Conservation (phyloP, 2,113 vertebrate species). For the Chaetorhynchus papuensis region DNA sequence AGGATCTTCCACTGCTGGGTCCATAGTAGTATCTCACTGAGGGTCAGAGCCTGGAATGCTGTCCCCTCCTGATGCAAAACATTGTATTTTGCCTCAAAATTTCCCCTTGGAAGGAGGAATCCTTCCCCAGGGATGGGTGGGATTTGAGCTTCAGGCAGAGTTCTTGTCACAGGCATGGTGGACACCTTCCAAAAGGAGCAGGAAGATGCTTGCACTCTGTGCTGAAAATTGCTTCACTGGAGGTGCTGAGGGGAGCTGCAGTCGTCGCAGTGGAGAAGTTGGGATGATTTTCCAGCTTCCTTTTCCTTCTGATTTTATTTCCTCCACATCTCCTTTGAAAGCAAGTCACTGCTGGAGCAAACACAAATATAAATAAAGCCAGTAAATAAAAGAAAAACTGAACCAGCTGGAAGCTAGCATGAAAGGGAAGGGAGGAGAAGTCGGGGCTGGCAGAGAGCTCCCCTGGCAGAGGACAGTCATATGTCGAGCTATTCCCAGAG, state of each 20-base stretch:
- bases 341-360: background rate
- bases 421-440: slow-evolving; percentile 12
- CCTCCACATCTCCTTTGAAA: background rate
- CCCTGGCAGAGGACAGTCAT: background rate
- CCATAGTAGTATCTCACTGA: background rate
- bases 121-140: background rate
- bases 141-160: background rate
- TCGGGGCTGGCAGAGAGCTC: background rate
- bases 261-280: rapidly evolving
- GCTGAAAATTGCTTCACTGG: background rate
- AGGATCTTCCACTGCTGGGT: background rate
- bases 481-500: background rate
- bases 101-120: background rate
- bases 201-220: background rate
- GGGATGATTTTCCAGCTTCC: background rate
- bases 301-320: background rate
- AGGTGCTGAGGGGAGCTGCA: background rate
- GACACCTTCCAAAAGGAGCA: background rate
- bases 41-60: background rate
- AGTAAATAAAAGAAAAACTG: background rate
- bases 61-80: background rate
- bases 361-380: background rate
- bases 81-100: background rate
- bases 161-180: background rate
- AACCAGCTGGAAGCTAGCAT: slow-evolving; percentile 18